Base-by-base conservation (phyloP, 2,888 invertebrate species). In the Hirtodrosophila confusa region DNA sequence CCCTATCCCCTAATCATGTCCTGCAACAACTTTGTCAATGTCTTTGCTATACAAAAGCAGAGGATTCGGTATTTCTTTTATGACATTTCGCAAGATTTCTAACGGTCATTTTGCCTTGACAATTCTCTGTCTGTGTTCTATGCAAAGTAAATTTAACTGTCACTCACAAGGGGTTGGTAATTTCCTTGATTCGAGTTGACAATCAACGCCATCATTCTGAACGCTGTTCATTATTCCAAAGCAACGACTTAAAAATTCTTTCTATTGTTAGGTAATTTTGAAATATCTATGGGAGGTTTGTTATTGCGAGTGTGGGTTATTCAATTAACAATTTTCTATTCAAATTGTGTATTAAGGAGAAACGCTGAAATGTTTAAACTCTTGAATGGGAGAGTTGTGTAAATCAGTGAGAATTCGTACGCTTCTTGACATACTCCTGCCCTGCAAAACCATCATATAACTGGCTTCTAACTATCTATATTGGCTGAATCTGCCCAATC, bases 151-250 rank as follows among this genome's bases (percentile, higher is more conserved):
- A 75, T 74, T 74, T 62, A 75, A 78, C 75, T 78, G 75, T 69
- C 78, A 78, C 44, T 78, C 69, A 49, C 67, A 80, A 76, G 77
- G 76, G 80, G 69, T 80, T 79, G 80, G 40, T 77, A 60, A 17
- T 31, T 40, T 47, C 29, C 35, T n/a, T 8, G 10, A 40, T 36
- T 44, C 23, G 40, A 27, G 27, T 33, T 24, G 45, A 65, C 49
- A 69, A 65, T 74, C 57, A 43, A 58, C 50, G 51, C 27, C 45
- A 73, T 64, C 47, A 55, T 49, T 23, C 10, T 3, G 9, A 44
- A 23, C 33, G 36, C 27, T 31, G 40, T 9, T 43, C 55, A 41
- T 27, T 27, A 27, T 27, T 27, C 27, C 27, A 6, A 27, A 8
- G 31, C 31, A 31, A 31, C 3, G 31, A 31, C 7, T 60, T 40